phyloP scores from a whole-genome alignment of 2,113 vertebrate genomes.

The Verasper variegatus region DNA sequence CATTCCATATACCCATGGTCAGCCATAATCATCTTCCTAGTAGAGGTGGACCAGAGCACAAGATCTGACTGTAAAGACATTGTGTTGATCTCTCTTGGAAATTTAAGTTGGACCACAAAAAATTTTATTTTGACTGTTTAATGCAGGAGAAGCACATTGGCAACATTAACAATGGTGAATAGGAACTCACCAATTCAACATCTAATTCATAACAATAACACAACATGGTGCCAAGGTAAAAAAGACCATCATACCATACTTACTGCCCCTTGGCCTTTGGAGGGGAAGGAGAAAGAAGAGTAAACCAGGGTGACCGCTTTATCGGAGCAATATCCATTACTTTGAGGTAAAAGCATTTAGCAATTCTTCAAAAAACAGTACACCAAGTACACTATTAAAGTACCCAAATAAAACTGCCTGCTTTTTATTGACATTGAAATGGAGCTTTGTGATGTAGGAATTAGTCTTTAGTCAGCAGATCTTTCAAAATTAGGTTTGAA shows the following conservation, averaged over 20 bases:
- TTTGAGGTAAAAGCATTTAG: not conserved
- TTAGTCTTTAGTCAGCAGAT: conserved; percentile 55
- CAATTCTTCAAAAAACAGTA: not conserved
- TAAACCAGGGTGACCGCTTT: too few relatives aligned
- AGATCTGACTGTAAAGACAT: not conserved
- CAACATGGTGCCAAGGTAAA: too few relatives aligned
- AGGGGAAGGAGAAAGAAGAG: not conserved
- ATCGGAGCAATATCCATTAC: not conserved
- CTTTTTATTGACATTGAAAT: conserved; percentile 25
- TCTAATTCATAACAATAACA: too few relatives aligned
- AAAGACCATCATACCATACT: not conserved
- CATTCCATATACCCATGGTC: too few relatives aligned
- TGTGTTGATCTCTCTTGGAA: too few relatives aligned
- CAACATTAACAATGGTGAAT: too few relatives aligned
- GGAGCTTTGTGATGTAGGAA: conserved; percentile 29
- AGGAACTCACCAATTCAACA: too few relatives aligned
- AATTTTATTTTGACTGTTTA: too few relatives aligned
- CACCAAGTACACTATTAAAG: not conserved
- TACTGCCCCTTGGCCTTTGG: not conserved
- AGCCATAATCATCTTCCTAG: too few relatives aligned
- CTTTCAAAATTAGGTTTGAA: conserved; percentile 61
- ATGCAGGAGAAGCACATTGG: too few relatives aligned
- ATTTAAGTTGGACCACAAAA: too few relatives aligned
- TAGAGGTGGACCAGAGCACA: not conserved
- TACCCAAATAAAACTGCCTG: conserved; percentile 9